Conservation (phyloP, 2,797 vertebrate genomes). For the Phaenicophaeus curvirostris region DNA sequence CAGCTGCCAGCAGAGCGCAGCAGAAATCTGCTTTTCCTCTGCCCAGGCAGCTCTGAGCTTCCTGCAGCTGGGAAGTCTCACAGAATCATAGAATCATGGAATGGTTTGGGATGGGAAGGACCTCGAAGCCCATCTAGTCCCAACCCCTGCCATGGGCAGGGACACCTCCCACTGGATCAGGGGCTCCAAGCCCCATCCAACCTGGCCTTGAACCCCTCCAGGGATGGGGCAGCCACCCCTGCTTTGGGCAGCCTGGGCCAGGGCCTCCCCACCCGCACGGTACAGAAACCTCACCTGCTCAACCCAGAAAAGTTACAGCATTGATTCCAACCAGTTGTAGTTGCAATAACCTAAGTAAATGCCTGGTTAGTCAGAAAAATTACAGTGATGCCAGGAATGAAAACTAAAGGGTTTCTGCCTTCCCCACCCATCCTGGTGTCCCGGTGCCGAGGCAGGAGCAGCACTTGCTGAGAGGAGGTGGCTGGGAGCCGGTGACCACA, state of each 20-base stretch:
- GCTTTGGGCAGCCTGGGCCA: too few relatives aligned
- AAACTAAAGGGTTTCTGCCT: neutral
- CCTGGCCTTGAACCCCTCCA: too few relatives aligned
- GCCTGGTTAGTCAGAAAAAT: neutral
- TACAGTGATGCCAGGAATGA: neutral
- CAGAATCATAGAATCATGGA: too few relatives aligned
- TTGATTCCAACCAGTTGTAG: neutral
- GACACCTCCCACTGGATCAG: too few relatives aligned
- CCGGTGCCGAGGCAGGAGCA: neutral
- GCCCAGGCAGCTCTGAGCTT: neutral
- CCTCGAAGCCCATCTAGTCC: too few relatives aligned
- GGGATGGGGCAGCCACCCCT: too few relatives aligned
- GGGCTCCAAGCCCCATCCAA: too few relatives aligned
- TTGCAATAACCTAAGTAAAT: neutral
- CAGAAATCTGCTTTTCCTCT: neutral
- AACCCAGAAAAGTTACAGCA: neutral
- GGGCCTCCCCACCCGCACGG: too few relatives aligned
- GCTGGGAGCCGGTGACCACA: neutral
- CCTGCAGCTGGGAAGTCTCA: neutral
- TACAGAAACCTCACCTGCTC: neutral
- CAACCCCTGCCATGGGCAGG: too few relatives aligned
- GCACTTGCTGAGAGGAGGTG: neutral
- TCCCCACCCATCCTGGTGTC: neutral
- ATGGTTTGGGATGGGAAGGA: too few relatives aligned
- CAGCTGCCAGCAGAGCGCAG: neutral